Evolutionary conservation across 2,797 vertebrate species (phyloP).

Genomic region (Melanotaenia nigrans): DNA sequence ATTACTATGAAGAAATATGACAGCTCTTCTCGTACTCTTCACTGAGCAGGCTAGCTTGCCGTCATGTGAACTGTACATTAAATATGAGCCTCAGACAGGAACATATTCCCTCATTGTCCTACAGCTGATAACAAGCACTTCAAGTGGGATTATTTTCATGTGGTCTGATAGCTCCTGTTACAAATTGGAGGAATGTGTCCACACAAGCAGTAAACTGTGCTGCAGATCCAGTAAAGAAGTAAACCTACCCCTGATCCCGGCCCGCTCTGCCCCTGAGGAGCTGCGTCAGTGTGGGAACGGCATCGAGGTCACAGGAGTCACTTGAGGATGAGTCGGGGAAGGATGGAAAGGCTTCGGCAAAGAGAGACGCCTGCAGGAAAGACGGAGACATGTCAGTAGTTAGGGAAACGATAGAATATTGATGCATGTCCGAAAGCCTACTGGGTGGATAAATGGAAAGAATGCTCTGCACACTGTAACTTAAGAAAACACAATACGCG

Average conservation of each 20-base stretch:
- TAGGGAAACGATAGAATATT: not conserved
- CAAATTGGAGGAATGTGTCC: constrained; percentile 2
- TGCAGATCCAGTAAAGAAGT: constrained; percentile 7
- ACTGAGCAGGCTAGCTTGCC: not conserved
- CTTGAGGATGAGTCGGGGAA: constrained; percentile 28
- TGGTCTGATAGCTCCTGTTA: not conserved
- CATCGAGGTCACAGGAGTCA: constrained; percentile 42
- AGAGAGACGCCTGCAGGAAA: constrained; percentile 69
- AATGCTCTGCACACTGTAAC: not conserved
- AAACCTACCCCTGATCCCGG: constrained; percentile 67
- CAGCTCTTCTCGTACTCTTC: too few species aligned
- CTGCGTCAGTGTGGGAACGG: constrained; percentile 76
- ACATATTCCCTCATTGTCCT: not conserved
- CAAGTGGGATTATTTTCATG: not conserved
- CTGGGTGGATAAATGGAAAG: not conserved
- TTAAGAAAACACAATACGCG: not conserved
- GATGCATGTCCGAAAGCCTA: not conserved
- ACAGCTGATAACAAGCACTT: not conserved
- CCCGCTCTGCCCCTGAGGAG: constrained; percentile 63
- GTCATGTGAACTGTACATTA: not conserved
- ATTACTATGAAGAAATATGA: too few species aligned
- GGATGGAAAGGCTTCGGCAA: constrained; percentile 76
- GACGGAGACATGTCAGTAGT: constrained; percentile 1
- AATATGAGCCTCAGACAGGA: not conserved
- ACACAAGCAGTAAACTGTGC: not conserved